phyloP scores from a whole-genome alignment of 2,113 vertebrate genomes.

The Gulo gulo region DNA sequence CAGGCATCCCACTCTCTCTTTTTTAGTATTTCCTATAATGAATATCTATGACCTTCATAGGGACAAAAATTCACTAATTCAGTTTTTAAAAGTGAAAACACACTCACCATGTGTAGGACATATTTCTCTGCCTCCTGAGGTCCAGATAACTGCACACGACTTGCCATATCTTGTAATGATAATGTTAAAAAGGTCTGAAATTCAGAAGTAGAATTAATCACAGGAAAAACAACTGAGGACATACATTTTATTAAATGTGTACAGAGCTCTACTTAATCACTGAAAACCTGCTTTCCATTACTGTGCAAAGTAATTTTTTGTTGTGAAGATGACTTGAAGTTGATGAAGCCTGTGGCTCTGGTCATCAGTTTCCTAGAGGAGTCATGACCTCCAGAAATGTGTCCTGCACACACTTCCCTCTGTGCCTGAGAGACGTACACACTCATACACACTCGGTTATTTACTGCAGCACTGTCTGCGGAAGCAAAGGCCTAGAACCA shows the following conservation, averaged over 20 bases:
- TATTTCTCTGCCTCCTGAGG: slow-evolving; percentile 99
- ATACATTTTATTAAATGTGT: not conserved
- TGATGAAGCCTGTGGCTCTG: not conserved
- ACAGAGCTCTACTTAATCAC: not conserved
- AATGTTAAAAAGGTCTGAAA: slow-evolving; percentile 97
- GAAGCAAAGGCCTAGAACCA: not conserved
- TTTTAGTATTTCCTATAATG: not conserved
- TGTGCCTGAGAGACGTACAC: not conserved
- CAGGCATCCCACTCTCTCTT: not conserved
- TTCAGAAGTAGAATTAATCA: slow-evolving; percentile 48
- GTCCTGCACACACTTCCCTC: not conserved
- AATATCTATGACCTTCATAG: not conserved
- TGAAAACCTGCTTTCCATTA: not conserved
- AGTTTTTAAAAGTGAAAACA: not conserved
- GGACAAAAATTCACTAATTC: not conserved
- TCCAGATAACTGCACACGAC: slow-evolving; percentile 96
- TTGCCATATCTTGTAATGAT: slow-evolving; percentile 99
- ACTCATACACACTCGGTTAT: not conserved
- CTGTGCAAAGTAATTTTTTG: not conserved
- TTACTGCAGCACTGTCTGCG: not conserved
- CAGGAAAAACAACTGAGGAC: not conserved
- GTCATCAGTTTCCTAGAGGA: not conserved
- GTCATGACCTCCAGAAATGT: not conserved
- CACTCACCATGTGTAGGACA: slow-evolving; percentile 97
- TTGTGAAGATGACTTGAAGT: not conserved